Conservation (phyloP, 2,113 vertebrate genomes). For the Nesogale talazaci region DNA sequence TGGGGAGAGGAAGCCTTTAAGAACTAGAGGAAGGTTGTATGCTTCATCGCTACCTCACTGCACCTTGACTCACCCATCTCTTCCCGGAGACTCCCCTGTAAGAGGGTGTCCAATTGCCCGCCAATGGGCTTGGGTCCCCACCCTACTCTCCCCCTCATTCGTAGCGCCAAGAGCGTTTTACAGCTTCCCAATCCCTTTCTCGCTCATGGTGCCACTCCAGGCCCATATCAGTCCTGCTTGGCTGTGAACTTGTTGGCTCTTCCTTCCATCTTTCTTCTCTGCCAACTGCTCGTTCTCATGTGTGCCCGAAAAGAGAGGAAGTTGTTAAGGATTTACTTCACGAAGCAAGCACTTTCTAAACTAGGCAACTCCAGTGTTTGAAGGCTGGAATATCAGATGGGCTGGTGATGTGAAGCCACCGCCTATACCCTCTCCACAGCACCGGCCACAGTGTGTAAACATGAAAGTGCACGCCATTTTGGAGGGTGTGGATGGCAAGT, state of each 20-base stretch:
- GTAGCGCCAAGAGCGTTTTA: neutral
- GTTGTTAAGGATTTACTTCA: constrained; percentile 69
- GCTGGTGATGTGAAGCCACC: constrained; percentile 38
- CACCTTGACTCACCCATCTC: no score
- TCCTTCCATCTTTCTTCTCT: constrained; percentile 38
- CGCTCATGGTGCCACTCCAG: neutral
- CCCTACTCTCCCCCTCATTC: no score
- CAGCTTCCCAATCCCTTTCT: constrained; percentile 55
- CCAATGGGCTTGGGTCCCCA: no score
- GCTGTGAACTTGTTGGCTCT: constrained; percentile 46
- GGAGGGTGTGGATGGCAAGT: neutral
- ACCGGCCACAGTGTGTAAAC: constrained; percentile 30
- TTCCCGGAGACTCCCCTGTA: no score
- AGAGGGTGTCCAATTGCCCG: no score
- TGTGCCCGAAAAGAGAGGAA: constrained; percentile 63
- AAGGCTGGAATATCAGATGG: constrained; percentile 64
- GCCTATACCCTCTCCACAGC: neutral
- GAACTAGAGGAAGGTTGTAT: no score
- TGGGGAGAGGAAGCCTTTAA: no score
- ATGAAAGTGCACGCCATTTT: neutral
- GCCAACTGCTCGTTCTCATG: constrained; percentile 56
- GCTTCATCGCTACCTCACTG: no score
- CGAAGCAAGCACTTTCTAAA: constrained; percentile 64
- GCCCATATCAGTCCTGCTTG: neutral
- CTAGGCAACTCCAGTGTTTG: constrained; percentile 65